Evolutionary conservation across 2,113 vertebrate genomes (phyloP), one percentile per base, ranked within the genome.

Genomic region (Pelvicachromis taeniatus): DNA sequence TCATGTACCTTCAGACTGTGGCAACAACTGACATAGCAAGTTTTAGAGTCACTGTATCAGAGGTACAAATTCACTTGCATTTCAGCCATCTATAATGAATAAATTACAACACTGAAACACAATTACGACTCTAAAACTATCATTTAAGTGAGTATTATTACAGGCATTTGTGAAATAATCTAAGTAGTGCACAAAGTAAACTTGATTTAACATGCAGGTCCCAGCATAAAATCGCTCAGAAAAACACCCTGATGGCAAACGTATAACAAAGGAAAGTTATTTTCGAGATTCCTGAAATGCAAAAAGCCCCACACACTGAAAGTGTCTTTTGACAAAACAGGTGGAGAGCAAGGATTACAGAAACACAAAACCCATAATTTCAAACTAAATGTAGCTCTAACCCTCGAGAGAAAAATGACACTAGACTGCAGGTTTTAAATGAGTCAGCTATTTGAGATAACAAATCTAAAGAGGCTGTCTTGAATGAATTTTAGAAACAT

Each of bases 301-400:
- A 19, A 12, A 50, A 75, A 77, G 26, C 0, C 8, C 10, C 3
- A 50, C 9, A 9, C 59, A 11, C 5, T 12, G 12, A 21, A 53
- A 31, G 10, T 45, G 52, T 29, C 10, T 23, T 80, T 56, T 58
- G 9, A 55, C 1, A 7, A n/a, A 35, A 7, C n/a, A 52, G 21
- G 8, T 21, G 26, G 26, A 52, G 70, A 75, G 31, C 19, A 52
- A 52, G 68, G 56, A 61, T 77, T 31, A 83, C 11, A 35, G 79
- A 73, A 83, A 87, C 48, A 29, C 19, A 21, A 78, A 45, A 87
- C 61, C 33, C 13, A 58, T 59, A 10, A 29, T 55, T 70, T 53
- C 42, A 38, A 19, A 38, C 19, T 52, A 5, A 73, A 45, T 54
- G 48, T 35, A n/a, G 56, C 5, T n/a, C 19, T 38, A 35, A 5